phyloP scores from a whole-genome alignment of 2,113 vertebrate genomes.

The Ibidorhyncha struthersii region DNA sequence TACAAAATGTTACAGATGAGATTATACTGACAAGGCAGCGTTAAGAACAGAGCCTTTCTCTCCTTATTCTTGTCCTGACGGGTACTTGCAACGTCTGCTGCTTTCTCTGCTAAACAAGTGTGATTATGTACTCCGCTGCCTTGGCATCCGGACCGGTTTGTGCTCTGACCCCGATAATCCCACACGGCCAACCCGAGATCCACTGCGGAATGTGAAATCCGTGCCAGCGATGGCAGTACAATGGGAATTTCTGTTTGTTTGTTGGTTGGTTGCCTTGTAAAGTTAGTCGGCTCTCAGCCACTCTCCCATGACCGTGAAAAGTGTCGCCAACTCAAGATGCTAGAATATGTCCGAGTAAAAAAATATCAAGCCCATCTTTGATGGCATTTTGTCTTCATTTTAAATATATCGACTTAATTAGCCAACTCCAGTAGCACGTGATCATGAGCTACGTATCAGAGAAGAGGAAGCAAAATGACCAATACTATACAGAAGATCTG shows the following conservation, averaged over 20 bases:
- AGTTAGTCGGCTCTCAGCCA: not conserved
- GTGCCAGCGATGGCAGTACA: not conserved
- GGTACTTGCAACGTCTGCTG: not conserved
- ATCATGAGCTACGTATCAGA: not conserved
- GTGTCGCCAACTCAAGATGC: not conserved
- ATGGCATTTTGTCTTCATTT: not conserved
- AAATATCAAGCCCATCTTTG: not conserved
- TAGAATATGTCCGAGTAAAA: not conserved
- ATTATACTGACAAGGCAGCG: not conserved
- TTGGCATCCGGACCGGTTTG: not conserved
- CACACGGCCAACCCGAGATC: not conserved
- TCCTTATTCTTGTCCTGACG: not conserved
- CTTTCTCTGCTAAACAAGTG: not conserved
- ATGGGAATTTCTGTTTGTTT: not conserved
- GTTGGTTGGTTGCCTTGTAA: not conserved
- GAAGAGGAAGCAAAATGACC: not conserved
- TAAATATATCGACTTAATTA: not conserved
- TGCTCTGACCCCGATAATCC: constrained; percentile 18
- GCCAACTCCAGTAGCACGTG: not conserved
- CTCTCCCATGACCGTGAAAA: not conserved
- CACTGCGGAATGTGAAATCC: not conserved
- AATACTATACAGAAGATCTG: not conserved
- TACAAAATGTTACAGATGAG: not conserved
- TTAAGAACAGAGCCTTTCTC: not conserved
- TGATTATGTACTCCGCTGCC: not conserved